Evolutionary conservation across 1,140 invertebrate genomes (phyloP).

Genomic region (Matsumurasca onukii): DNA sequence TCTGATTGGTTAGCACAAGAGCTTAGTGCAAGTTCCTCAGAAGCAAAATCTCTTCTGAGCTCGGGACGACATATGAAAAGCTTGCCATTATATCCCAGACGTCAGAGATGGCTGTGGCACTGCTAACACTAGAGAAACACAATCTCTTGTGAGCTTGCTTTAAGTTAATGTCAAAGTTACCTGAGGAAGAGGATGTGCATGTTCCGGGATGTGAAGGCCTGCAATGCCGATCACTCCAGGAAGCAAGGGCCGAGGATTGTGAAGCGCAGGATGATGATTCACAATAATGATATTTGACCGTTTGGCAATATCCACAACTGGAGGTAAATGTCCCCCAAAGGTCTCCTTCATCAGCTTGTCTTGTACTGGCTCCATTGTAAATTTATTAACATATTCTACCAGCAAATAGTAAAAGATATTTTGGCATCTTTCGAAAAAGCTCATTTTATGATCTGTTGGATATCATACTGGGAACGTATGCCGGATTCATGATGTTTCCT

Average conservation of each 20-base stretch:
- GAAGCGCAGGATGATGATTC: constrained; percentile 33
- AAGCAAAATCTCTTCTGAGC: too few species aligned
- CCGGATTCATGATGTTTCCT: neutral
- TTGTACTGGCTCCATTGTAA: neutral
- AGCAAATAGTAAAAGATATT: neutral
- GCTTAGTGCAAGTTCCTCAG: too few species aligned
- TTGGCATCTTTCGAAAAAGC: neutral
- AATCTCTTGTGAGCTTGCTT: too few species aligned
- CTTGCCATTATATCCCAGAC: too few species aligned
- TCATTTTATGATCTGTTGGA: neutral
- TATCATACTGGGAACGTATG: constrained; percentile 7
- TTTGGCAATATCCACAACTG: neutral
- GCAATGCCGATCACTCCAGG: constrained; percentile 41
- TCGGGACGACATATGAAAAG: too few species aligned
- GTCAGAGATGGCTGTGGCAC: too few species aligned
- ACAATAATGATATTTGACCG: neutral
- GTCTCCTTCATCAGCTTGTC: neutral
- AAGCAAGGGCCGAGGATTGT: constrained; percentile 36
- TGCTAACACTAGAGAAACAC: too few species aligned
- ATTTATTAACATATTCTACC: neutral
- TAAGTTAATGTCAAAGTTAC: too few species aligned
- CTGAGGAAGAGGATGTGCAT: neutral
- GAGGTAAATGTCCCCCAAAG: neutral
- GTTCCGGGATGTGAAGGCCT: constrained; percentile 41
- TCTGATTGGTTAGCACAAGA: too few species aligned